Evolutionary conservation across 2,113 vertebrate species (phyloP), one percentile per base, ranked within the genome.

Genomic region (Climacteris rufus): DNA sequence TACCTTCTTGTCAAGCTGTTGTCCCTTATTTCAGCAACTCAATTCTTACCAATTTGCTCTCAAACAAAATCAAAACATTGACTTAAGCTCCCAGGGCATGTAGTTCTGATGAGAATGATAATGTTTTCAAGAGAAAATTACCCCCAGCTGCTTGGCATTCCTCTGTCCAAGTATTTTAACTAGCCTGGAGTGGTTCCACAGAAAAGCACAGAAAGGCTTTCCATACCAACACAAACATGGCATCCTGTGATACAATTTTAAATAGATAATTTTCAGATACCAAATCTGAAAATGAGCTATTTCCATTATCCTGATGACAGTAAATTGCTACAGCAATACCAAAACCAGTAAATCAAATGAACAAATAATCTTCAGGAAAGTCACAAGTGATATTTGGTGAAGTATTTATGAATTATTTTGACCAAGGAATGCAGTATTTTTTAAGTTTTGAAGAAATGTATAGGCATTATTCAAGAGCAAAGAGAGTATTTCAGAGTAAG

Each of bases 341-440:
- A 66, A 66, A 80, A 59, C 0, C 42, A 76, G 68, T 83, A 95
- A 97, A 94, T 95, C 53, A 92, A 56, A 90, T 63, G 42, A 66
- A 45, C 21, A 83, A 94, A 83, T 71, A 76, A 54, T 88, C 39
- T 90, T 91, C 64, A 70, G 72, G 68, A 91, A 84, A 91, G 74
- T 76, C 59, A 65, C 47, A 87, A 42, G 30, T 74, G 65, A 80
- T 93, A 11, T 74, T 93, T 86, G 40, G 59, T 87, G 83, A 83
- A 84, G 69, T 88, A 90, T 89, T 95, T 92, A 88, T 90, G 70
- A 93, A 88, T 86, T 11, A 90, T 91, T 93, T 93, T 94, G 78
- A 75, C 53, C 65, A 57, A 83, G 44, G 52, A 91, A 27, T 78
- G 56, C 72, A 91, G n/a, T 79, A 61, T 39, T 80, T 75, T 84